Evolutionary conservation across 2,113 vertebrate genomes (phyloP).

Genomic region (Dromas ardeola): DNA sequence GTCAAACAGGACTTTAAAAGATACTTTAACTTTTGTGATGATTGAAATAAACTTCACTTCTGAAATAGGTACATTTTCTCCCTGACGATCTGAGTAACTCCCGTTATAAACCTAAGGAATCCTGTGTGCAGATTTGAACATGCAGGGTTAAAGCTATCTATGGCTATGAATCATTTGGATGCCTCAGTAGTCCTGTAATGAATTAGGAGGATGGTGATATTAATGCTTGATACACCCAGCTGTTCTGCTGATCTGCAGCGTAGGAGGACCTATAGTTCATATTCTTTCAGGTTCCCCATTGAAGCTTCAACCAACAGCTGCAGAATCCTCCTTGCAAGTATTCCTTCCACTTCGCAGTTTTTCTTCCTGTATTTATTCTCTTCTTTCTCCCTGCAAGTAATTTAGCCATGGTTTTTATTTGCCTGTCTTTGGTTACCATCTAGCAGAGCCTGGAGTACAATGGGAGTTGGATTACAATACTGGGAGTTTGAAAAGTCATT

Average conservation of each 20-base stretch:
- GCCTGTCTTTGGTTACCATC: not conserved
- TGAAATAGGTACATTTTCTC: not conserved
- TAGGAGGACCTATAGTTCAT: not conserved
- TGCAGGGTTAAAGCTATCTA: not conserved
- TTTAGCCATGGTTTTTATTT: not conserved
- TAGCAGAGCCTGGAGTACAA: not conserved
- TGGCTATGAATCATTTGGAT: not conserved
- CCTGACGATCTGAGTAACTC: not conserved
- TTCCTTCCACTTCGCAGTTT: not conserved
- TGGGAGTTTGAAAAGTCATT: not conserved
- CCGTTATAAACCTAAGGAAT: not conserved
- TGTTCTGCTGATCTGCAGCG: not conserved
- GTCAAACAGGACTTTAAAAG: not conserved
- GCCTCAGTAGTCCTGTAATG: not conserved
- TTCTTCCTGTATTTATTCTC: not conserved
- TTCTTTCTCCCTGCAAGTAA: not conserved
- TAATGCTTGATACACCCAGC: not conserved
- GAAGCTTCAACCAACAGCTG: not conserved
- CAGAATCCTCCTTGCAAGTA: not conserved
- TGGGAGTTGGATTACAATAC: not conserved
- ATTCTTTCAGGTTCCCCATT: not conserved
- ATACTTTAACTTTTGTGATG: not conserved
- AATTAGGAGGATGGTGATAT: not conserved
- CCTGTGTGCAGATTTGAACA: not conserved
- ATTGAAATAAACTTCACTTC: not conserved